Evolutionary conservation across 2,888 invertebrate genomes (phyloP).

Genomic region (Ennomos fuscantarius): DNA sequence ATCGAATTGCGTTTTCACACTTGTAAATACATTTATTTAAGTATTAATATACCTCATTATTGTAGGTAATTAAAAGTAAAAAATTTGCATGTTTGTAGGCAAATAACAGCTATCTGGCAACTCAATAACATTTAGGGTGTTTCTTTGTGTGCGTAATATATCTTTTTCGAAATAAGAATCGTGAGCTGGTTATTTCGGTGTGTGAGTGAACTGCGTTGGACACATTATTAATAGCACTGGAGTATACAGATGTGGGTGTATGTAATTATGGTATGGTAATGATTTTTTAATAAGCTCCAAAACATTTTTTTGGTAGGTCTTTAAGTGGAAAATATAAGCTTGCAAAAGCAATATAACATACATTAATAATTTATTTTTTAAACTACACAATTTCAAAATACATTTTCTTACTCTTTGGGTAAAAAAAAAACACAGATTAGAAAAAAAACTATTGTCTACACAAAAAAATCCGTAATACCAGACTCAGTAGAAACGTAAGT

Average conservation of each 20-base stretch:
- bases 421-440: too few species aligned
- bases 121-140: slow-evolving; percentile 48
- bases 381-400: too few species aligned
- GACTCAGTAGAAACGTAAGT: not conserved
- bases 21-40: too few species aligned
- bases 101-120: slow-evolving; percentile 53
- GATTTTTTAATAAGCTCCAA: slow-evolving; percentile 79
- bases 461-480: too few species aligned
- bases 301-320: slow-evolving; percentile 52
- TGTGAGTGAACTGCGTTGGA: slow-evolving; percentile 65
- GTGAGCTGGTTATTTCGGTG: slow-evolving; percentile 41
- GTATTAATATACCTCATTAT: too few species aligned
- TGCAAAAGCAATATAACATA: not conserved
- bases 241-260: slow-evolving; percentile 72
- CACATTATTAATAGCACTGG: slow-evolving; percentile 78
- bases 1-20: too few species aligned
- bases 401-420: too few species aligned
- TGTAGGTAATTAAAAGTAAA: too few species aligned
- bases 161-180: slow-evolving; percentile 53
- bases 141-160: slow-evolving; percentile 52
- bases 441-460: too few species aligned
- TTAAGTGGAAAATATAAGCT: not conserved
- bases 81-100: slow-evolving; percentile 9
- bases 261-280: slow-evolving; percentile 80
- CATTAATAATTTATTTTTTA: too few species aligned